Base-by-base conservation (phyloP, 2,888 invertebrate genomes). In the Philhelius pedissequus region DNA sequence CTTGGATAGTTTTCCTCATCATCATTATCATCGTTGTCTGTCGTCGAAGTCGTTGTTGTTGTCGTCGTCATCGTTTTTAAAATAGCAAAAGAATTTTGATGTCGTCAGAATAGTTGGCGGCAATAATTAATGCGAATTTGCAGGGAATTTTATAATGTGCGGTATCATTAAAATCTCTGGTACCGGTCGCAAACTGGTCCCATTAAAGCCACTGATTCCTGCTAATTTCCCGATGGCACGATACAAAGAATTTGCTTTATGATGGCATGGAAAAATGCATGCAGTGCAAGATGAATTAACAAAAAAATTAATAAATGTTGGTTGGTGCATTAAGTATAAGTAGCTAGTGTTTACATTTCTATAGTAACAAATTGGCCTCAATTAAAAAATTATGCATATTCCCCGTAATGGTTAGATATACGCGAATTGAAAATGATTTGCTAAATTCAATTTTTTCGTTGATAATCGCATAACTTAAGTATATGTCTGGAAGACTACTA, bases 151-250 rank as follows among this genome's bases (percentile, higher is more conserved):
- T 84, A 79, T 76, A 84, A 80, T 84, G 70, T 71, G 70, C 66
- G 45, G 60, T 80, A 75, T 80, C 75, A 80, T 69, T 71, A 70
- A 75, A 75, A 84, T 80, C 79, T 84, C 56, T 66, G 84, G 84
- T 84, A 76, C 84, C 84, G 71, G 84, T 80, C 84, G 70, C 84
- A 80, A 84, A 76, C 75, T 84, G 75, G 84, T 83, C 79, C 83
- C 83, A 83, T 83, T 83, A 83, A 52, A 66, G 40, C 40, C 66
- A 48, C 66, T 84, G 75, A 84, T 84, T 84, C 71, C 80, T 84
- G 80, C 75, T 84, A 80, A 84, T 84, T 84, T 75, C 76, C 76
- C 15, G 54, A 38, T 71, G 84, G 76, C 80, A 84, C 84, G 84
- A 71, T 45, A 80, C 50, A 52, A 3, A 54, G 20, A 20, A 30